Conservation (phyloP, 2,888 invertebrate genomes). For the Cephus pygmeus region DNA sequence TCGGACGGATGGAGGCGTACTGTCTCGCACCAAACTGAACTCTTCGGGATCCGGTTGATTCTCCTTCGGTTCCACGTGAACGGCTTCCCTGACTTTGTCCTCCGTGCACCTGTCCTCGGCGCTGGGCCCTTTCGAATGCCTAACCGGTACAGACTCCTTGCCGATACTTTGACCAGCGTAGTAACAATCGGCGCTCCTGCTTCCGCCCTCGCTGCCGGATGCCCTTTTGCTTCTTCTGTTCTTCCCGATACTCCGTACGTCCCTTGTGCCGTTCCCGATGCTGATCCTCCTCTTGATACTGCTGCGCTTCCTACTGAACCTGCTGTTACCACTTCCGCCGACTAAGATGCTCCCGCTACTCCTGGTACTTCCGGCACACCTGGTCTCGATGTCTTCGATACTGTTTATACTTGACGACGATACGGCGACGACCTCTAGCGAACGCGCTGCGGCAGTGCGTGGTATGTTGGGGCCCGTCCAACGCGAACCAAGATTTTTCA, state of each 20-base stretch:
- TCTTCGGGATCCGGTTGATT: background rate
- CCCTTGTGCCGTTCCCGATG: slow-evolving; percentile 6
- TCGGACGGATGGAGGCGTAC: background rate
- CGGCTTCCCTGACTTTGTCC: background rate
- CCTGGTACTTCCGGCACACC: slow-evolving; percentile 35
- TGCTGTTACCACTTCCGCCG: slow-evolving; percentile 2
- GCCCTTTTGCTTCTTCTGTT: slow-evolving; percentile 15
- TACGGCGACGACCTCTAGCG: slow-evolving; percentile 62
- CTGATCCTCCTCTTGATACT: background rate
- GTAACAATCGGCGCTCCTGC: slow-evolving; percentile 18
- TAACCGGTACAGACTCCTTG: background rate
- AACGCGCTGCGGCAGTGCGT: slow-evolving; percentile 72
- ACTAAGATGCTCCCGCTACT: slow-evolving; percentile 17
- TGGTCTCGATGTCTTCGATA: slow-evolving; percentile 6
- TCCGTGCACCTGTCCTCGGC: background rate
- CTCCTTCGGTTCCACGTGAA: background rate
- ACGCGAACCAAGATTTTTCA: slow-evolving; percentile 78
- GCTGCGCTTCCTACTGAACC: slow-evolving; percentile 8
- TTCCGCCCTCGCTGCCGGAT: slow-evolving; percentile 22
- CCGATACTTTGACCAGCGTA: background rate
- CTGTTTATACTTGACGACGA: slow-evolving; percentile 28
- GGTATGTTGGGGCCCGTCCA: slow-evolving; percentile 78
- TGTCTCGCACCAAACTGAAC: background rate
- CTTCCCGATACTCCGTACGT: slow-evolving; percentile 18
- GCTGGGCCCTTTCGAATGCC: background rate